Base-by-base conservation (phyloP, 2,797 vertebrate genomes). In the Clarias pachynema region DNA sequence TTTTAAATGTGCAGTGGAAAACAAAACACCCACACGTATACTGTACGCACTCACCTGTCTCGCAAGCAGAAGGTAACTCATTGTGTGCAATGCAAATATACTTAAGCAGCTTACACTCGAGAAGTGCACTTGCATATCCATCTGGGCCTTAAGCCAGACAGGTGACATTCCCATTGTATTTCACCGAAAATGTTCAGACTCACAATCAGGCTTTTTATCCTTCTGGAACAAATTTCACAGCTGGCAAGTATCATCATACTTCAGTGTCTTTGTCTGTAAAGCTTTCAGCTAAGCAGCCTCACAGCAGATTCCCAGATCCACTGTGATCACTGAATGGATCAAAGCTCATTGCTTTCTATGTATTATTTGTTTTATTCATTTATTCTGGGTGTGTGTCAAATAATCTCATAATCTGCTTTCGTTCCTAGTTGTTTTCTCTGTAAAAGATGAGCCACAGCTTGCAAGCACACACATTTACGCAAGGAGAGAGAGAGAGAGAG, bases 361-460 rank as follows among this genome's bases (percentile, higher is more conserved):
- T 26, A 62, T 75, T 81, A 84, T 91, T 79, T 70, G 24, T 37
- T 86, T 77, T 77, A 77, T 91, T 83, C 34, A 84, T 78, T 77
- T 85, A 72, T 89, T 90, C 89, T 84, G 86, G 49, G 87, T 37
- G 85, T 80, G 66, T 82, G 87, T 84, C 77, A 81, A 87, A 91
- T 94, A 94, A 95, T 95, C 93, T 94, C 86, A 92, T 94, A 94
- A 95, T 95, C 93, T 93, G 90, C 91, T 94, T 94, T 91, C 86
- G 75, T 90, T 89, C 89, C 85, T 89, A 94, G 88, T 90, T 87
- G 83, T 89, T 88, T 88, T 92, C 87, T 86, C 91, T 92, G 74
- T 89, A 87, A 92, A 86, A 88, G 59, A 78, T 72, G 57, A 57
- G 74, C 56, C 78, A 83, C 49, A 53, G 37, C 68, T 44, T 34